A percentile compares a stretch with the other conserved stretches of the same genome.
Evolutionary conservation across 2,888 invertebrate genomes (phyloP).

Genomic region (Trichogramma dendrolimi): DNA sequence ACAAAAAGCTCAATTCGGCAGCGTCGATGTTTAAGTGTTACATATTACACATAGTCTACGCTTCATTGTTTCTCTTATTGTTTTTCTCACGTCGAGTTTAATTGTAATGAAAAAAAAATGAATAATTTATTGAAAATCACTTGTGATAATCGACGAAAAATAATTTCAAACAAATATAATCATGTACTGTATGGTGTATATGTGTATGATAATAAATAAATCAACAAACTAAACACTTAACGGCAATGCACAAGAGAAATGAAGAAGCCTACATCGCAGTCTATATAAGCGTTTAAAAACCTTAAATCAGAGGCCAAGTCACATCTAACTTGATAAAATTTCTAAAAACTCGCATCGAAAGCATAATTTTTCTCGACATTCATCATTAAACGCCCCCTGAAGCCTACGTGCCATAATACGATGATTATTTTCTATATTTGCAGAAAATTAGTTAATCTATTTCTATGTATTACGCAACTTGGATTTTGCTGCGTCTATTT

Average conservation of each 20-base stretch:
- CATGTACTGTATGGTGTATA: no score
- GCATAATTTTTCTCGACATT: not conserved
- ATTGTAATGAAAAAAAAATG: not conserved
- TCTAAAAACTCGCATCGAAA: constrained; percentile 3
- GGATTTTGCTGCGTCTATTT: constrained; percentile 98
- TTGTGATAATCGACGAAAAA: no score
- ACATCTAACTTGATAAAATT: no score
- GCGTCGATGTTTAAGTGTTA: constrained; percentile 26
- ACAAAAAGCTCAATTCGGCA: constrained; percentile 33
- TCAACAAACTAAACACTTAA: no score
- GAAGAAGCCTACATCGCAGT: constrained; percentile 4
- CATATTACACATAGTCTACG: not conserved
- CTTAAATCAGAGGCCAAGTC: no score
- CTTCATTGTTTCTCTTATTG: not conserved
- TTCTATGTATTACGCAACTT: constrained; percentile 91
- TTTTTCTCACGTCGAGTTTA: not conserved
- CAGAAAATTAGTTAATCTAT: constrained; percentile 68
- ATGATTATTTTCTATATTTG: constrained; percentile 35
- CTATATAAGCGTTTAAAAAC: no score
- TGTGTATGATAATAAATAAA: no score
- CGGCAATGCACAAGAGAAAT: not conserved
- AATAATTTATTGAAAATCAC: not conserved
- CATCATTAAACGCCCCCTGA: not conserved
- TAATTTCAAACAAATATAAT: no score
- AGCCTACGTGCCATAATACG: constrained; percentile 1